Base-by-base conservation (phyloP, 92 coral and sea anemone species). In the Metridium senile region DNA sequence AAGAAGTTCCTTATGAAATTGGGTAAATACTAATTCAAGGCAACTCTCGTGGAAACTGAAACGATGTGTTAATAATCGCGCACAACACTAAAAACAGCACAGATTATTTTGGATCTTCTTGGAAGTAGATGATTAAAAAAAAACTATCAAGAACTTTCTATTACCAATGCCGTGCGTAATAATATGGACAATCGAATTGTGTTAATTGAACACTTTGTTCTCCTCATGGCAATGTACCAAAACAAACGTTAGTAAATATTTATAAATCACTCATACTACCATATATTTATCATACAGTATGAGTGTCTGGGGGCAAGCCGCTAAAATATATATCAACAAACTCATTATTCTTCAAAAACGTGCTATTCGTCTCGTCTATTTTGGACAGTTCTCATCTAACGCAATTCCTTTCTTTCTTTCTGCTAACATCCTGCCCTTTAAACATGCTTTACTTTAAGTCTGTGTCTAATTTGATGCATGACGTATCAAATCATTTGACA, bases 351-450 rank as follows among this genome's bases (percentile, higher is more conserved):
- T 74, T 54, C 77, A 85, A 66, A 84, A 80, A 70, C 58, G 70
- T 2, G 86, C 23, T 19, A 2, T 85, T 13, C 70, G 81, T 1
- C 57, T 81, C 1, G 21, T 83, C 34, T 64, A 84, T 68, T 84
- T 84, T 23, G 68, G 57, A 54, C 73, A 71, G 45, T 56, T 78
- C 68, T 35, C 66, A 29, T 57, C 65, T n/a, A 64, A 85, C 81
- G 86, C 78, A 30, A 74, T 86, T 62, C 88, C 88, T 71, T 73
- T 82, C 56, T 83, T 86, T 71, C 62, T 76, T 25, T 68, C 76
- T 75, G 88, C 84, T 19, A 77, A 77, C 52, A 66, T 77, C 51
- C 62, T 86, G 49, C 87, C 84, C 66, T n/a, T 32, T 82, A 26
- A 75, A 52, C 63, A 58, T 86, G 64, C 74, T 76, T 33, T 86